phyloP scores from a whole-genome alignment of 64 coral and sea anemone genomes.

The Montipora foliosa region DNA sequence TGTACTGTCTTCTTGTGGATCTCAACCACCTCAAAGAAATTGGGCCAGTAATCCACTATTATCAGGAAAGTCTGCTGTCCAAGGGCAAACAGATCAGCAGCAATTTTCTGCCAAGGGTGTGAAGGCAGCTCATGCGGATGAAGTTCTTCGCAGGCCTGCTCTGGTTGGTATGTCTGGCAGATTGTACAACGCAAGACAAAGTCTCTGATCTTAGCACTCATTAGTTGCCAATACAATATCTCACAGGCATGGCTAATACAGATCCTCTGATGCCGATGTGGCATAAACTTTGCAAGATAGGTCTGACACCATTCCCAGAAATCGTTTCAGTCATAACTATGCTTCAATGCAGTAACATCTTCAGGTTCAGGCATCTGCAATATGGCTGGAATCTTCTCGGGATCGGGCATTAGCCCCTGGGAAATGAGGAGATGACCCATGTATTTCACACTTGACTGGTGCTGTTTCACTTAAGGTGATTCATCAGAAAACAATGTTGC shows the following conservation, averaged over 20 bases:
- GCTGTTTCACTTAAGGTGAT: no score
- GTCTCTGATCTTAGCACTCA: slow-evolving; percentile 13
- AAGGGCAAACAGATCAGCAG: slow-evolving; percentile 36
- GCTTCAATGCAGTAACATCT: no score
- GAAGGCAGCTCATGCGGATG: slow-evolving; percentile 33
- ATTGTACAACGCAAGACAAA: slow-evolving; percentile 51
- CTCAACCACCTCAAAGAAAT: slow-evolving; percentile 61
- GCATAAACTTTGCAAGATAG: no score
- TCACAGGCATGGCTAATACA: not conserved
- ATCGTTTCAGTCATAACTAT: no score
- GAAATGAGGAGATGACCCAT: no score
- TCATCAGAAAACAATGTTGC: no score
- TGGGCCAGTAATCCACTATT: slow-evolving; percentile 49
- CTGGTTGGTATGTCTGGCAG: slow-evolving; percentile 46
- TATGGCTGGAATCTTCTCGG: no score
- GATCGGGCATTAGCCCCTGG: no score
- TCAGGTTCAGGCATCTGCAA: no score
- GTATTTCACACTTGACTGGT: no score
- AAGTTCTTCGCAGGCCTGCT: slow-evolving; percentile 38
- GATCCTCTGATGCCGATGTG: not conserved
- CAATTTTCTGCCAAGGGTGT: slow-evolving; percentile 48
- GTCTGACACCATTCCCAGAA: no score
- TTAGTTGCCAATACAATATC: not conserved
- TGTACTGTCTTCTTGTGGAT: slow-evolving; percentile 35
- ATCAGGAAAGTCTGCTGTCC: slow-evolving; percentile 53